Evolutionary conservation across 2,888 invertebrate species (phyloP).

Genomic region (Gymnosoma rotundatum): DNA sequence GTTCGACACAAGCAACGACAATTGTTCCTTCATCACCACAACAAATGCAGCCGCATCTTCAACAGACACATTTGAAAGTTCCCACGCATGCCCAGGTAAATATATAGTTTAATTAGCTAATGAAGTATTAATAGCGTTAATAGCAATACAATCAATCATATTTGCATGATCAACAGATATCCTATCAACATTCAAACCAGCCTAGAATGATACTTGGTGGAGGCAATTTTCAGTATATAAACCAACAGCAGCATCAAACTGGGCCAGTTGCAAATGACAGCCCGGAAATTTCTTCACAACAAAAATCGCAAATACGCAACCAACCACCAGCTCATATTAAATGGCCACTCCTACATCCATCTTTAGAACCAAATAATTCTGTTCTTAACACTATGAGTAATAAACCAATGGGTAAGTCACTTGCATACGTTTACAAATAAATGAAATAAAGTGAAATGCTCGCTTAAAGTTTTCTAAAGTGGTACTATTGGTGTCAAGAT

Average conservation of each 20-base stretch:
- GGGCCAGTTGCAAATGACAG: conserved; percentile 66
- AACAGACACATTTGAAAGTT: conserved; percentile 38
- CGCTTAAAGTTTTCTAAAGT: too few species aligned
- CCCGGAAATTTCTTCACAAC: conserved; percentile 73
- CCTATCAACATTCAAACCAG: conserved; percentile 53
- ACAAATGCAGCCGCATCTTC: conserved; percentile 55
- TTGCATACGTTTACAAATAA: too few species aligned
- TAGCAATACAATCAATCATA: conserved; percentile 41
- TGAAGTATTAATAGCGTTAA: neutral
- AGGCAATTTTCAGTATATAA: conserved; percentile 71
- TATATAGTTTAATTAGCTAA: neutral
- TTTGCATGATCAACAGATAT: conserved; percentile 42
- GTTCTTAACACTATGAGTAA: conserved; percentile 36
- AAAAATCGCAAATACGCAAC: conserved; percentile 65
- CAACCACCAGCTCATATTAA: conserved; percentile 68
- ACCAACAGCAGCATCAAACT: conserved; percentile 73
- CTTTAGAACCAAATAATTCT: conserved; percentile 30
- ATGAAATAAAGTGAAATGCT: too few species aligned
- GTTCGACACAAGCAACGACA: conserved; percentile 43
- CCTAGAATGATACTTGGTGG: conserved; percentile 81
- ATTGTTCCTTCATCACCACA: conserved; percentile 67
- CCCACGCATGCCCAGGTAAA: conserved; percentile 56
- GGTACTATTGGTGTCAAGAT: too few species aligned
- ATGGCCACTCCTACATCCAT: conserved; percentile 56
- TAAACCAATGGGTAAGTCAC: conserved; percentile 75